These are phyloP conservation scores for Actinostola sp. DNA, from an alignment of 92 coral and sea anemone genomes.

Conservation along the genomic window DNA sequence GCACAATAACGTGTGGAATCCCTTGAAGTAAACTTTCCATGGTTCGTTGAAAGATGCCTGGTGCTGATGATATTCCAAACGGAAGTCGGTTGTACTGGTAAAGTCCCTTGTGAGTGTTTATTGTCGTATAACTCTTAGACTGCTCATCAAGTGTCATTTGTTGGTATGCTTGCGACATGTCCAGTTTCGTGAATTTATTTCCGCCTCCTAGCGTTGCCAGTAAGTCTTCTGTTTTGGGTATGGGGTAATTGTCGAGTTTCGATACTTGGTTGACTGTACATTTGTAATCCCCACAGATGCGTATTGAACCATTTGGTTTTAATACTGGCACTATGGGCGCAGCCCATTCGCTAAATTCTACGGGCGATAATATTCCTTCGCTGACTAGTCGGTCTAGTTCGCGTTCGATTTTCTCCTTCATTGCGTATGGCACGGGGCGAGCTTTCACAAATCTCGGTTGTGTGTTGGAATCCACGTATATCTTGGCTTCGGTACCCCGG, in stretches of 20 bases:
- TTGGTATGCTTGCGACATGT: slow-evolving; percentile 58
- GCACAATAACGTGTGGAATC: slow-evolving; percentile 32
- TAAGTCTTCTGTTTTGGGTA: slow-evolving; percentile 58
- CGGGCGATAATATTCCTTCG: slow-evolving; percentile 52
- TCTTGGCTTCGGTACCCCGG: slow-evolving; percentile 44
- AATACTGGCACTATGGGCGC: slow-evolving; percentile 60
- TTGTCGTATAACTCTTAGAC: slow-evolving; percentile 51
- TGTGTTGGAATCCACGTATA: slow-evolving; percentile 44
- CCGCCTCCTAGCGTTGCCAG: slow-evolving; percentile 44
- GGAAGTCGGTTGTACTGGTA: not conserved
- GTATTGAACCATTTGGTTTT: slow-evolving; percentile 34
- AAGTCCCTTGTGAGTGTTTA: slow-evolving; percentile 28
- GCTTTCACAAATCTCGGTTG: slow-evolving; percentile 61
- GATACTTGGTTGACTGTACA: slow-evolving; percentile 43
- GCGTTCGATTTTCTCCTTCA: slow-evolving; percentile 37
- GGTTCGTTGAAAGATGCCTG: slow-evolving; percentile 55
- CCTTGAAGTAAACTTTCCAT: slow-evolving; percentile 55
- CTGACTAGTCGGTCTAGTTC: slow-evolving; percentile 39
- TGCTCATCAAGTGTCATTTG: slow-evolving; percentile 43
- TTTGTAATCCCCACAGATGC: slow-evolving; percentile 26
- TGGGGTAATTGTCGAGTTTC: slow-evolving; percentile 48
- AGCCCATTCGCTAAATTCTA: slow-evolving; percentile 57
- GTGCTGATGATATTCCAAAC: slow-evolving; percentile 44
- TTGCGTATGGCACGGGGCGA: slow-evolving; percentile 50
- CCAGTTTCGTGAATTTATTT: slow-evolving; percentile 42